phyloP scores from a whole-genome alignment of 1,140 invertebrate species.

The Drosophila tani region DNA sequence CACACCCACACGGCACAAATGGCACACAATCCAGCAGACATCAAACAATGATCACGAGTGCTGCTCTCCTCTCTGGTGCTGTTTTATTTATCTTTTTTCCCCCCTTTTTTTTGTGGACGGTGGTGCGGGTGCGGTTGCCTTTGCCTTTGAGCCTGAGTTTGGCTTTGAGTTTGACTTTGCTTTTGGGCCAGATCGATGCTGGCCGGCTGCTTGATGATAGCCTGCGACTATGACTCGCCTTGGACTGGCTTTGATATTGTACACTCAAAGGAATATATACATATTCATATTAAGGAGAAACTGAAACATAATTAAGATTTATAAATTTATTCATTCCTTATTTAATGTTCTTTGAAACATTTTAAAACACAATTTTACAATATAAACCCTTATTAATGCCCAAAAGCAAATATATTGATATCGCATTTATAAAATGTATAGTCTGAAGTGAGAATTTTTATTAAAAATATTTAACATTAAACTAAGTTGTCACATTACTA shows the following conservation, averaged over 20 bases:
- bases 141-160: slow-evolving; percentile 34
- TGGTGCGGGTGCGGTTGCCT: slow-evolving; percentile 54
- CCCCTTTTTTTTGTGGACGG: slow-evolving; percentile 4
- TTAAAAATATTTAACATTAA: too few relatives aligned
- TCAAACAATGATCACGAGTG: slow-evolving; percentile 71
- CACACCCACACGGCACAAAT: slow-evolving; percentile 56
- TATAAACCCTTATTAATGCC: too few relatives aligned
- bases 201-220: slow-evolving; percentile 67
- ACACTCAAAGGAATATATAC: neutral
- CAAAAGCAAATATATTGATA: too few relatives aligned
- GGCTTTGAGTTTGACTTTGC: slow-evolving; percentile 25
- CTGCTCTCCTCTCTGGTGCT: slow-evolving; percentile 33
- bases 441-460: too few relatives aligned
- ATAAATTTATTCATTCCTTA: neutral
- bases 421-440: too few relatives aligned
- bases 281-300: neutral
- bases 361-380: too few relatives aligned
- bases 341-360: neutral
- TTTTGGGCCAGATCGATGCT: slow-evolving; percentile 62
- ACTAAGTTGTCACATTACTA: too few relatives aligned
- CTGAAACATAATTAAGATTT: neutral
- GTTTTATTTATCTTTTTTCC: slow-evolving; percentile 9
- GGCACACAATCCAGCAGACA: slow-evolving; percentile 43
- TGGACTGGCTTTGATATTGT: slow-evolving; percentile 35
- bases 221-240: slow-evolving; percentile 47